Conservation (phyloP, 1,140 invertebrate genomes). For the Rhagoletis pomonella region DNA sequence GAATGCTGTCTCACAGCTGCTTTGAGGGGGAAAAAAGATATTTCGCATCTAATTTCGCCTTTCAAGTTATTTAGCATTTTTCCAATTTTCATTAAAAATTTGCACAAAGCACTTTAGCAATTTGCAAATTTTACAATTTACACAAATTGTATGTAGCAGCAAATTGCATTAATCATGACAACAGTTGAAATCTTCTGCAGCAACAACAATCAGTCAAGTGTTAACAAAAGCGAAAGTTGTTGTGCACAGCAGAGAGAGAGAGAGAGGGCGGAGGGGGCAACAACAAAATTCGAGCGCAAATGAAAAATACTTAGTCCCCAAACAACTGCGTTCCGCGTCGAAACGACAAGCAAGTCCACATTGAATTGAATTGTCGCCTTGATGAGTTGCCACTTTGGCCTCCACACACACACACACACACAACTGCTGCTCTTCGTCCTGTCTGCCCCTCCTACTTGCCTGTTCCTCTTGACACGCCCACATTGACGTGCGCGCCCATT, state of each 20-base stretch:
- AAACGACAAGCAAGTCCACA: background rate
- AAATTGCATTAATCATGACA: conserved; percentile 47
- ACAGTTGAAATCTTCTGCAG: background rate
- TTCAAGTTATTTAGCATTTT: conserved; percentile 72
- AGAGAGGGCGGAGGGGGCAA: background rate
- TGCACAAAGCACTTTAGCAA: conserved; percentile 68
- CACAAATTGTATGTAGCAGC: conserved; percentile 53
- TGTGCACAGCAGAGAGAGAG: background rate
- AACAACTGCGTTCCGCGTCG: conserved; percentile 1
- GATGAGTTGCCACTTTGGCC: conserved; percentile 49
- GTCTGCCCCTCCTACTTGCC: background rate
- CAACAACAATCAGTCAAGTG: conserved; percentile 41
- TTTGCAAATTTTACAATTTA: conserved; percentile 66
- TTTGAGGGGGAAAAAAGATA: background rate
- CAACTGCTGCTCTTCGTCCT: background rate
- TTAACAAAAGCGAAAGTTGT: conserved; percentile 45
- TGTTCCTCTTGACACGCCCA: conserved; percentile 23
- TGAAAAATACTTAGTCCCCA: background rate
- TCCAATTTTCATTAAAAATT: conserved; percentile 62
- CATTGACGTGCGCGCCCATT: background rate
- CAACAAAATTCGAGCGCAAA: background rate
- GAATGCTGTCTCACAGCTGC: background rate
- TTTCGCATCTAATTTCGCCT: conserved; percentile 56
- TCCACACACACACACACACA: background rate
- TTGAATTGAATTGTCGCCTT: conserved; percentile 40